Conservation (phyloP, 2,888 invertebrate genomes). For the Drosophila helvetica region DNA sequence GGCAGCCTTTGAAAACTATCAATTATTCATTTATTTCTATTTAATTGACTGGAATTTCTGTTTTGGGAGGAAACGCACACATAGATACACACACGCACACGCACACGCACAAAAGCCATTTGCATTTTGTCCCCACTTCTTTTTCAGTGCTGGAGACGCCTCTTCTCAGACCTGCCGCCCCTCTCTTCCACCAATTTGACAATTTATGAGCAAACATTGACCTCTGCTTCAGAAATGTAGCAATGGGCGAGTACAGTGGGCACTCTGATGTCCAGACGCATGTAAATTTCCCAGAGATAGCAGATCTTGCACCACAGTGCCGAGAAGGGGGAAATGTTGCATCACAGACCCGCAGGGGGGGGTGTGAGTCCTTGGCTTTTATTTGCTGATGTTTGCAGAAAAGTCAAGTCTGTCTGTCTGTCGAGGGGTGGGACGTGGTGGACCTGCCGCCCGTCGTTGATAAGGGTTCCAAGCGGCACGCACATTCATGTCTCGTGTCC, state of each 20-base stretch:
- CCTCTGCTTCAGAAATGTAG: neutral
- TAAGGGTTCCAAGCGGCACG: conserved; percentile 56
- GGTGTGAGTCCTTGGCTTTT: conserved; percentile 52
- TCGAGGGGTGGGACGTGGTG: neutral
- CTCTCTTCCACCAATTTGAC: neutral
- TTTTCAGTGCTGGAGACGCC: conserved; percentile 11
- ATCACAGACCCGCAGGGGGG: conserved; percentile 33
- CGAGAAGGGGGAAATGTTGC: conserved; percentile 11
- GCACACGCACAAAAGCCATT: conserved; percentile 72
- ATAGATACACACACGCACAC: conserved; percentile 30
- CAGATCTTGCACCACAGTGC: conserved; percentile 38
- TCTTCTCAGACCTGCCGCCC: neutral
- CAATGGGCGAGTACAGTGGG: neutral
- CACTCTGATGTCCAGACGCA: neutral
- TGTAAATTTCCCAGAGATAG: neutral
- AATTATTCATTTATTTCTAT: conserved; percentile 65
- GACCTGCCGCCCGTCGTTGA: conserved; percentile 44
- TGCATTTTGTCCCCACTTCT: conserved; percentile 33
- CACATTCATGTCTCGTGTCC: conserved; percentile 20
- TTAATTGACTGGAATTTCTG: conserved; percentile 58
- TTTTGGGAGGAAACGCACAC: neutral
- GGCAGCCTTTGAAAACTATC: conserved; percentile 49
- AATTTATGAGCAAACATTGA: conserved; percentile 43
- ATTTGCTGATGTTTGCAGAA: conserved; percentile 72
- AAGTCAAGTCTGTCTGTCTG: conserved; percentile 54